A percentile compares a stretch with the other conserved stretches of the same genome.
These are phyloP conservation scores for Coendou prehensilis DNA, from an alignment of 2,797 vertebrate genomes.

Conservation along the genomic window DNA sequence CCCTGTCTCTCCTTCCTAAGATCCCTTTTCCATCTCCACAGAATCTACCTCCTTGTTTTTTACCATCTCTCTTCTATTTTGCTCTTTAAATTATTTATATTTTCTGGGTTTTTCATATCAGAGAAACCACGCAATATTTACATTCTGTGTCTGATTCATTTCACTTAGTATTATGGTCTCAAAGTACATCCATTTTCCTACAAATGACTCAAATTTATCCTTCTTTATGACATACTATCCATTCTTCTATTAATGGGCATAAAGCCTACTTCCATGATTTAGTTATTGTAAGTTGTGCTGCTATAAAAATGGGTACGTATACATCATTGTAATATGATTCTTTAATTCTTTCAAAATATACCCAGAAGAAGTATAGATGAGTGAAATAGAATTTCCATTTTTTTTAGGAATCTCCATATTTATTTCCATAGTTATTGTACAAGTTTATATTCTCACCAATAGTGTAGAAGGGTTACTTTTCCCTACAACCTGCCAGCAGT, in stretches of 20 bases:
- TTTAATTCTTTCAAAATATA: not conserved
- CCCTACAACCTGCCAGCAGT: not conserved
- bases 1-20: not conserved
- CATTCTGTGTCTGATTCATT: not conserved
- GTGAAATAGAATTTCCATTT: no score
- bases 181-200: not conserved
- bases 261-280: not conserved
- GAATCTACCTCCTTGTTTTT: not conserved
- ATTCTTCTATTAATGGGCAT: not conserved
- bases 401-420: no score
- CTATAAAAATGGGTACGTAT: not conserved
- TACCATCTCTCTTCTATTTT: not conserved
- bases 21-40: not conserved
- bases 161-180: not conserved
- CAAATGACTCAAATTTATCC: not conserved
- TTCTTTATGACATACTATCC: not conserved
- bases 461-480: not conserved
- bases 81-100: not conserved
- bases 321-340: not conserved
- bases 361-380: not conserved
- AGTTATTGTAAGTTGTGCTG: not conserved
- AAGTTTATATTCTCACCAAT: not conserved
- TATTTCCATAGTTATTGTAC: no score
- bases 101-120: not conserved
- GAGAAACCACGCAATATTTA: not conserved